Evolutionary conservation across 2,113 vertebrate species (phyloP).

Genomic region (Odontesthes bonariensis): DNA sequence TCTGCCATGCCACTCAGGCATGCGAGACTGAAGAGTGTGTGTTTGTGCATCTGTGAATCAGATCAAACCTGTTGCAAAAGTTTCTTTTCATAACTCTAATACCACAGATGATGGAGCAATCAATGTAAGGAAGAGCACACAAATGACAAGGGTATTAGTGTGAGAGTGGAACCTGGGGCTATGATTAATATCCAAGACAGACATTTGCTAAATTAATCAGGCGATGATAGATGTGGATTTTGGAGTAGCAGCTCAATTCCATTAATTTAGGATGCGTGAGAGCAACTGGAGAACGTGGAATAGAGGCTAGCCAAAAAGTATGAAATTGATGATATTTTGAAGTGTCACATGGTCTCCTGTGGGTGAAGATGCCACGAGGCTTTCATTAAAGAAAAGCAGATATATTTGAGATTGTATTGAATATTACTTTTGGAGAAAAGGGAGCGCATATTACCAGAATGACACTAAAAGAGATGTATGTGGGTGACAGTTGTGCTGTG

Average conservation of each 20-base stretch:
- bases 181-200: constrained; percentile 48
- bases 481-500: constrained; percentile 6
- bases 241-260: constrained; percentile 47
- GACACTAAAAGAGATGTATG: constrained; percentile 4
- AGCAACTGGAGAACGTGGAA: constrained; percentile 44
- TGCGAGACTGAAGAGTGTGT: constrained; percentile 10
- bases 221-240: constrained; percentile 52
- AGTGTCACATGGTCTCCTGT: constrained; percentile 27
- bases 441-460: constrained; percentile 13
- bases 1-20: constrained; percentile 27
- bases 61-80: constrained; percentile 44
- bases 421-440: constrained; percentile 23
- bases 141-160: constrained; percentile 32
- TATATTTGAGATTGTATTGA: constrained; percentile 38
- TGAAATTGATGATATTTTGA: constrained; percentile 16
- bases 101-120: constrained; percentile 32
- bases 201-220: constrained; percentile 57
- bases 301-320: constrained; percentile 15
- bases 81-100: constrained; percentile 34
- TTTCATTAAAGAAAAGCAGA: constrained; percentile 33
- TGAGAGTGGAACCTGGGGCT: constrained; percentile 32
- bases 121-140: constrained; percentile 21
- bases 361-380: constrained; percentile 35
- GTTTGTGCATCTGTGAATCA: constrained; percentile 6
- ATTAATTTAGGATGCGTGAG: constrained; percentile 50